Evolutionary conservation across 2,113 vertebrate genomes (phyloP), one percentile per base, ranked within the genome.

Genomic region (Coracopsis vasa): DNA sequence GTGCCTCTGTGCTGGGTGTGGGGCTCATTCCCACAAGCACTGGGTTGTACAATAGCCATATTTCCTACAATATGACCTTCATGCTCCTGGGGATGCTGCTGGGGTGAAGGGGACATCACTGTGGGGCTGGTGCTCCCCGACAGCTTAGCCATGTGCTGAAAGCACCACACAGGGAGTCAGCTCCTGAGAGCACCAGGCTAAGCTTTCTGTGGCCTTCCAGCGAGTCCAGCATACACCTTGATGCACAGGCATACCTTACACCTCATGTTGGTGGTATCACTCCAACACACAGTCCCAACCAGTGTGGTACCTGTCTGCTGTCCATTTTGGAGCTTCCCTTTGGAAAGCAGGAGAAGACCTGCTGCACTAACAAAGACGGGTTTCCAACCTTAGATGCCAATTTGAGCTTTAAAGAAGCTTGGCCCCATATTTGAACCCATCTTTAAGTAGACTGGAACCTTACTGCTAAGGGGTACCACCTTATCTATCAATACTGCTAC

Each of bases 231-330:
- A 16, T 3, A 11, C 15, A 6, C 23, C 39, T 70, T n/a, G 21
- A 23, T 10, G 4, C 21, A 11, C 0, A 2, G 54, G 15, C 44
- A 44, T 6, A 47, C 8, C 29, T 47, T 53, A 24, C 15, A 8
- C 31, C 60, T 79, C 6, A 0, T 3, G 4, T 13, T 71, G 37
- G 15, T 14, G 21, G 8, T 16, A 11, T 9, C 31, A 2, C 17
- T 7, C 60, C 70, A 74, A 12, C 27, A 10, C 10, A 13, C 31
- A 16, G 3, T 15, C 33, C 73, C 65, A 66, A 2, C 12, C 65
- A 23, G 9, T 3, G 5, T 0, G 0, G 20, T 10, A 39, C 37
- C 60, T 50, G 3, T 4, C 56, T 79, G 10, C 10, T 62, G 8
- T 2, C 54, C 12, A 9, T 2, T 70, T 42, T 24, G 58, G 78